Conservation (phyloP, 2,797 vertebrate species). For the Gymnothorax javanicus region DNA sequence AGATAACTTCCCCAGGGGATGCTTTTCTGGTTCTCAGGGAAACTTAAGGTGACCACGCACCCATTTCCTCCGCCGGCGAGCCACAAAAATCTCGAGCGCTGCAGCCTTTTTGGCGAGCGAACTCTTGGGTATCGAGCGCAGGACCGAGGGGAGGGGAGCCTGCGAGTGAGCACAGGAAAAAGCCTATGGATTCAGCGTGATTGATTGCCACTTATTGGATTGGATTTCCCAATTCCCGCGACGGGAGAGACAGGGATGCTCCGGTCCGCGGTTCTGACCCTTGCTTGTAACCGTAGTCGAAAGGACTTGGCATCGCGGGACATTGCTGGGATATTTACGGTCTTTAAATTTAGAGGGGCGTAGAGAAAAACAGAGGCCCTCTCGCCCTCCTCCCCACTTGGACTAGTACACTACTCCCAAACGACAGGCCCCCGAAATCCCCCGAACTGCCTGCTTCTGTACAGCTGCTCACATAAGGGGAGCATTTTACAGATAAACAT, state of each 20-base stretch:
- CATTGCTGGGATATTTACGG: constrained; percentile 46
- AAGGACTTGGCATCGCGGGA: constrained; percentile 27
- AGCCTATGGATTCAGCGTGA: neutral
- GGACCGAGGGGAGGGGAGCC: neutral
- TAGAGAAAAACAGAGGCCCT: constrained; percentile 26
- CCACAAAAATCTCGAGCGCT: neutral
- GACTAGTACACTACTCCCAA: constrained; percentile 29
- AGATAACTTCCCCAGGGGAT: constrained; percentile 26
- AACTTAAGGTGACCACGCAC: constrained; percentile 24
- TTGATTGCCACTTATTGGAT: neutral
- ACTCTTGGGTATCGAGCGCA: neutral
- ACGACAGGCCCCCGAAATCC: constrained; percentile 40
- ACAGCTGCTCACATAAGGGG: constrained; percentile 29
- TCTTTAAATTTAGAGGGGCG: constrained; percentile 51
- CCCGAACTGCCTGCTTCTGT: constrained; percentile 34
- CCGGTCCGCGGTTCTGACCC: constrained; percentile 33
- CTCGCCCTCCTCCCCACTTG: neutral
- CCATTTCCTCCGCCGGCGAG: constrained; percentile 20
- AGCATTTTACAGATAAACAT: constrained; percentile 24
- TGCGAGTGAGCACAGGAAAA: neutral
- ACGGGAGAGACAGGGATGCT: constrained; percentile 18
- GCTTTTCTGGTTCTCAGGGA: constrained; percentile 42
- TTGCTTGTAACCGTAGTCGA: constrained; percentile 35
- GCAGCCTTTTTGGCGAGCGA: neutral
- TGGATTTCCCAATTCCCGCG: constrained; percentile 21